A percentile compares a stretch with the other conserved stretches of the same genome.
Conservation (phyloP, 2,888 invertebrate genomes). For the Rhamnusium bicolor region DNA sequence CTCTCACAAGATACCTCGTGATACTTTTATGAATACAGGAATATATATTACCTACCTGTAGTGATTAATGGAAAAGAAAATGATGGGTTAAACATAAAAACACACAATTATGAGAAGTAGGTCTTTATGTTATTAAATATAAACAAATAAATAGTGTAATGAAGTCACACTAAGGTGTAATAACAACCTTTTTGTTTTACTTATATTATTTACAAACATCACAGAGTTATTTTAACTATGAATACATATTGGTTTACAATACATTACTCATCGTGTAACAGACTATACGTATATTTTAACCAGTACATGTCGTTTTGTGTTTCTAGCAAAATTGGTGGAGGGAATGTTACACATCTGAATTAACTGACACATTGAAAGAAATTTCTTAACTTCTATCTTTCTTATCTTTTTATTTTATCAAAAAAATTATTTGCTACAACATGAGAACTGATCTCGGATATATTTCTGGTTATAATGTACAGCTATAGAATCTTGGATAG, state of each 20-base stretch:
- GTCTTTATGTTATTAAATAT: constrained; percentile 30
- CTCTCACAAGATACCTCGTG: too few relatives aligned
- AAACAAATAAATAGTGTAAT: constrained; percentile 39
- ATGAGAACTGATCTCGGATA: too few relatives aligned
- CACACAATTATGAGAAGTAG: background rate
- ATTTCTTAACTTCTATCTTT: too few relatives aligned
- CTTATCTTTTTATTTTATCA: too few relatives aligned
- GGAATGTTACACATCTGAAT: background rate
- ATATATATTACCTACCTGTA: too few relatives aligned
- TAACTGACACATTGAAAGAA: background rate
- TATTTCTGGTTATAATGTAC: too few relatives aligned
- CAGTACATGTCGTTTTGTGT: background rate
- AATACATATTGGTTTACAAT: constrained; percentile 29
- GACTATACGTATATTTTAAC: constrained; percentile 3
- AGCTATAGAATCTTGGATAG: too few relatives aligned
- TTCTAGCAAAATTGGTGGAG: background rate
- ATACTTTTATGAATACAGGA: too few relatives aligned
- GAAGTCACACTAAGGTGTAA: constrained; percentile 52
- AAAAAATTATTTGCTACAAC: too few relatives aligned
- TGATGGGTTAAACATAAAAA: constrained; percentile 17
- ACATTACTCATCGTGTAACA: background rate
- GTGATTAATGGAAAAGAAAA: too few relatives aligned
- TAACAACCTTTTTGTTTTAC: constrained; percentile 57
- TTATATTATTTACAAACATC: constrained; percentile 55
- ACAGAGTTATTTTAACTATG: constrained; percentile 52